phyloP scores from a whole-genome alignment of 1,140 invertebrate genomes.

The Aphaenogaster floridana region DNA sequence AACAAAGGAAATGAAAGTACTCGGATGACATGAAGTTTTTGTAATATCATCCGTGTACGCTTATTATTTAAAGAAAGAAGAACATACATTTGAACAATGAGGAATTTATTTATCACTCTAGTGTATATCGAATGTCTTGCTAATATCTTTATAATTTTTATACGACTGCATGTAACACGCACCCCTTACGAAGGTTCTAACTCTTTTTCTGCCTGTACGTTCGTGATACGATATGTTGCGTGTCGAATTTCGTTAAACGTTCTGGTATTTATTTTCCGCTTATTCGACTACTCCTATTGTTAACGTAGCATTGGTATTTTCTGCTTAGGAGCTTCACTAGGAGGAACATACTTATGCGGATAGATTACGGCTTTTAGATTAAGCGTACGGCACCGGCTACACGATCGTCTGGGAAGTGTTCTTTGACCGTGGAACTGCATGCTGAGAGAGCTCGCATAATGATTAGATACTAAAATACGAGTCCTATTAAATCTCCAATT shows the following conservation, averaged over 20 bases:
- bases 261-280: constrained; percentile 41
- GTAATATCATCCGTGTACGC: neutral
- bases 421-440: neutral
- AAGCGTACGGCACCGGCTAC: neutral
- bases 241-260: constrained; percentile 13
- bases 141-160: constrained; percentile 13
- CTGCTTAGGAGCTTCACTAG: constrained; percentile 31
- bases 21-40: neutral
- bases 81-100: constrained; percentile 5
- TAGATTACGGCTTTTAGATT: constrained; percentile 53
- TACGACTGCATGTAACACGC: constrained; percentile 1
- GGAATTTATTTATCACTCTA: neutral
- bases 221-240: constrained; percentile 17
- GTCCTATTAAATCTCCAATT: constrained; percentile 24
- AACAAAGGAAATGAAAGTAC: neutral
- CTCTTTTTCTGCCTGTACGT: neutral
- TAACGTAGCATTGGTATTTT: constrained; percentile 44
- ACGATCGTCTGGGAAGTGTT: constrained; percentile 18
- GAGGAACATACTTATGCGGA: constrained; percentile 9
- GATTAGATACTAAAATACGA: neutral
- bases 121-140: neutral
- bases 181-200: neutral
- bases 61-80: neutral
- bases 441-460: neutral
- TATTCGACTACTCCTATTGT: neutral